Base-by-base conservation (phyloP, 2,797 vertebrate genomes). In the Micropoecilia bifurca region DNA sequence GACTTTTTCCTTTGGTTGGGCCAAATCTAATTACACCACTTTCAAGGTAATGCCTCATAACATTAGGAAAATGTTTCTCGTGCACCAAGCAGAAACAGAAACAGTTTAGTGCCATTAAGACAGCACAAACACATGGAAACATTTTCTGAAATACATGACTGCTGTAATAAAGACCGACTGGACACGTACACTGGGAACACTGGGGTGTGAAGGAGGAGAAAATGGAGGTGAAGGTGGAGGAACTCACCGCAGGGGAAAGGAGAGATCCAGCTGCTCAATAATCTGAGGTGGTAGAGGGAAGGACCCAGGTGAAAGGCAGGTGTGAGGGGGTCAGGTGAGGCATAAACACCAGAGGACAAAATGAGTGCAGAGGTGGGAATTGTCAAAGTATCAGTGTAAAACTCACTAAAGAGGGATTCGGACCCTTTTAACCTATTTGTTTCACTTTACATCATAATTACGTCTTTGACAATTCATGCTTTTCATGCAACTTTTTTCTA, bases 191-290 rank as follows among this genome's bases (percentile, higher is more conserved):
- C n/a, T 71, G 48, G 2, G n/a, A 55, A 45, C 25, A 46, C 1
- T 28, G 28, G 61, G 73, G 33, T 1, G 68, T 69, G 80, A 77
- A 41, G 80, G 83, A 6, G 39, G 75, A 41, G 50, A 71, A 79
- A 73, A 77, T 45, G 53, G 45, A 80, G 80, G 82, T 73, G 76
- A 45, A 84, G 84, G 87, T 72, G 86, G 76, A 89, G 85, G 86
- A 77, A 94, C 94, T 95, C 92, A 97, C 97, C 97, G 90, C 72
- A 97, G 86, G 3, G 96, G 96, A 89, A 97, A 97, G 82, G 97
- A 97, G 75, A 97, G 92, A 80, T 97, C 97, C 94, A 97, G 94
- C 92, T 97, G 97, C 87, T 97, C 97, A 25, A 96, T 97, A 80
- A 97, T 95, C 97, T 97, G 93, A 86, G 87, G 86, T 78, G 90